These are phyloP conservation scores for Zaprionus ghesquierei DNA, from an alignment of 1,140 invertebrate genomes.

Conservation along the genomic window DNA sequence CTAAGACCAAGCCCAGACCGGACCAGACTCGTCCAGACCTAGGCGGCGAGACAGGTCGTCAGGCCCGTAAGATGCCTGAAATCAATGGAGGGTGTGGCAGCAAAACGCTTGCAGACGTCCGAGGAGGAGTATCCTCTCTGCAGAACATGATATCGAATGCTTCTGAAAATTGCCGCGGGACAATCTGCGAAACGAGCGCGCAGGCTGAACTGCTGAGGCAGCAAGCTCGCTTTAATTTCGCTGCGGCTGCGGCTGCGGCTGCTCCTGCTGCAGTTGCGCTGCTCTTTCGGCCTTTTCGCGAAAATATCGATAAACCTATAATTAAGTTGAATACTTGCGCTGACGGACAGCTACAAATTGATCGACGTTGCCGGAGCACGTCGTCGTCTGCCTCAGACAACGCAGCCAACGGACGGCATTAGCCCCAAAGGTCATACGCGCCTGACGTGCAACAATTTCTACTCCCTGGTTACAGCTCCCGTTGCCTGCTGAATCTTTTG, in stretches of 20 bases:
- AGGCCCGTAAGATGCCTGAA: conserved; percentile 61
- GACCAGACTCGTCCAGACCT: conserved; percentile 18
- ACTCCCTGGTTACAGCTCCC: conserved; percentile 61
- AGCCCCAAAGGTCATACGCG: conserved; percentile 65
- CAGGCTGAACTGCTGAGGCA: background rate
- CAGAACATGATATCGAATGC: conserved; percentile 67
- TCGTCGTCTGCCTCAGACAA: background rate
- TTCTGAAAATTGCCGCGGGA: conserved; percentile 76
- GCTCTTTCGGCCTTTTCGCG: conserved; percentile 32
- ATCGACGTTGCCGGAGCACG: conserved; percentile 57
- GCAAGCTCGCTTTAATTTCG: conserved; percentile 50
- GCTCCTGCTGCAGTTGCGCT: conserved; percentile 12
- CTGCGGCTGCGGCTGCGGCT: conserved; percentile 23
- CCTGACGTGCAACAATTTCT: conserved; percentile 47
- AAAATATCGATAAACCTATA: conserved; percentile 66
- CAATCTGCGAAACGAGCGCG: conserved; percentile 65
- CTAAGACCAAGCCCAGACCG: background rate
- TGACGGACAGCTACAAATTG: conserved; percentile 75
- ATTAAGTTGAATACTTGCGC: conserved; percentile 71
- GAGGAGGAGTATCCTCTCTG: conserved; percentile 4
- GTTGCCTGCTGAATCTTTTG: conserved; percentile 34
- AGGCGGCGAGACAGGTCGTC: background rate
- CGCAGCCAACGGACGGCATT: conserved; percentile 9
- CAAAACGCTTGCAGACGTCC: conserved; percentile 57
- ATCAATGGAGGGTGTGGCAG: conserved; percentile 74